Percentiles rank a stretch among this genome's conserved stretches.
Conservation (phyloP, 2,888 invertebrate genomes). For the Sipha maydis region DNA sequence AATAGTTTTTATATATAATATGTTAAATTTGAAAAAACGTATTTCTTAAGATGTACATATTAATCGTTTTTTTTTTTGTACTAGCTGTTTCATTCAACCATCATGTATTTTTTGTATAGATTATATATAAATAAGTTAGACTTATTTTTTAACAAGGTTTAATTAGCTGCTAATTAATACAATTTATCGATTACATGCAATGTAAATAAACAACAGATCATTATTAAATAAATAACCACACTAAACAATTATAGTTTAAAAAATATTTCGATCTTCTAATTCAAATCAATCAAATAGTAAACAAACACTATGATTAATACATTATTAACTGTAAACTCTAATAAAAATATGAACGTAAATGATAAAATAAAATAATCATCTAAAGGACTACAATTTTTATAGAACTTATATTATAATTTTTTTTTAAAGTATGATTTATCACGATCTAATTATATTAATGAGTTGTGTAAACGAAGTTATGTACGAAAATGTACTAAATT, state of each 20-base stretch:
- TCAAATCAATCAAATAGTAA: not conserved
- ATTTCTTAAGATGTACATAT: not conserved
- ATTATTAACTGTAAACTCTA: not conserved
- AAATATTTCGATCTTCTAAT: not conserved
- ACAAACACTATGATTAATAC: not conserved
- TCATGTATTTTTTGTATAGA: too few species aligned
- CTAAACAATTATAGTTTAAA: not conserved
- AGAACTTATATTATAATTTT: not conserved
- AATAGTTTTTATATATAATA: too few species aligned
- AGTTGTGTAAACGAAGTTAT: too few species aligned
- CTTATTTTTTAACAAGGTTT: not conserved
- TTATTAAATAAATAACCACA: not conserved
- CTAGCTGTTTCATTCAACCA: too few species aligned
- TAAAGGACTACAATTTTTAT: not conserved
- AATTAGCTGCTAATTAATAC: not conserved
- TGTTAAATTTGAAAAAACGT: too few species aligned
- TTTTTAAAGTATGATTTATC: not conserved
- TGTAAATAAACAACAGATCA: not conserved
- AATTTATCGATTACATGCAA: not conserved
- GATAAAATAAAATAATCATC: too few species aligned
- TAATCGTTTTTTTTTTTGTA: not conserved
- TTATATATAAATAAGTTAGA: not conserved
- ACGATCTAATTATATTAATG: not conserved
- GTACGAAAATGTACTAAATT: not conserved
- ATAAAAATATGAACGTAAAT: not conserved